Conservation (phyloP, 2,113 vertebrate species). For the Naja naja region DNA sequence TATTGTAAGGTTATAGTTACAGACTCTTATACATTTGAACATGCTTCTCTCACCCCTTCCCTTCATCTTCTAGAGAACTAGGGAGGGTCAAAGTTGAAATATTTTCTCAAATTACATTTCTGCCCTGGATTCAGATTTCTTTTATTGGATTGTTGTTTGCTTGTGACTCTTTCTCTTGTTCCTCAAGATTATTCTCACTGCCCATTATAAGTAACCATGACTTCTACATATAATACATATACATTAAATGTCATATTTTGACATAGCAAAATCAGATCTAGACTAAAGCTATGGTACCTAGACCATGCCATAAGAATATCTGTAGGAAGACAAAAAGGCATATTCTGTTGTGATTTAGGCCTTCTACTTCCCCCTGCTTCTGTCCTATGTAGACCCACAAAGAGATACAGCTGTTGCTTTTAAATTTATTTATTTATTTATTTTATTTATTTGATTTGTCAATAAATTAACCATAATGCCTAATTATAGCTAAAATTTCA, state of each 20-base stretch:
- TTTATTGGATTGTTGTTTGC: background rate
- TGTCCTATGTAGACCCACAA: background rate
- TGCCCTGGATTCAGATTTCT: background rate
- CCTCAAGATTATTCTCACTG: background rate
- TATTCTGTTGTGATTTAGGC: background rate
- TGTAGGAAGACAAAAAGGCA: background rate
- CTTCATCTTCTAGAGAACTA: background rate
- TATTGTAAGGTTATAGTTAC: background rate
- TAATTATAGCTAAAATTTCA: background rate
- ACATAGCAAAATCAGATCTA: background rate
- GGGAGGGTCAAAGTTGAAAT: background rate
- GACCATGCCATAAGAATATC: background rate
- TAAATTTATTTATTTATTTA: background rate
- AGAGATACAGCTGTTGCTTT: background rate
- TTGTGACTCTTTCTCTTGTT: background rate
- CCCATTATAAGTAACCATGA: background rate
- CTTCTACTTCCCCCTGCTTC: background rate
- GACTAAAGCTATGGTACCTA: conserved; percentile 1
- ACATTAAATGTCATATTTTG: background rate
- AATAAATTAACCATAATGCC: background rate
- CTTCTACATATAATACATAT: background rate
- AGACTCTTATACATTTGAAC: background rate
- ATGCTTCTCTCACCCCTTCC: background rate
- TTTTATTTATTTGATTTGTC: too few species aligned
- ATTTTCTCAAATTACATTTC: background rate